Conservation (phyloP, 2,113 vertebrate species). For the Fulmarus glacialis region DNA sequence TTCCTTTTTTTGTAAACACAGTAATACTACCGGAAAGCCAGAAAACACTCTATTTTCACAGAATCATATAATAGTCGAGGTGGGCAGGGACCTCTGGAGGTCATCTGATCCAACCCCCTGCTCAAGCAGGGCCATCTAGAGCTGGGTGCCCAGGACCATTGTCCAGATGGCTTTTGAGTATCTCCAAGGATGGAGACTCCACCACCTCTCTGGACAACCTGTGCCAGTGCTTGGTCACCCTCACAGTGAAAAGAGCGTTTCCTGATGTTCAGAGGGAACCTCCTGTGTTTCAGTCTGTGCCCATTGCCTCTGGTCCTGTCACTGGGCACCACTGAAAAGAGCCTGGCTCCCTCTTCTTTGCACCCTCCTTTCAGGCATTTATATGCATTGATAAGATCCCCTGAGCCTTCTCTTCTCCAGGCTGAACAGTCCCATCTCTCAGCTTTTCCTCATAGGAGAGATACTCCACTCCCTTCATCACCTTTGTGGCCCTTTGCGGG, state of each 20-base stretch:
- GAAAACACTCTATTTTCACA: not conserved
- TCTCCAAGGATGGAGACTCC: not conserved
- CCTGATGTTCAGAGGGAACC: not conserved
- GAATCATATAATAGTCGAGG: not conserved
- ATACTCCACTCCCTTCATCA: not conserved
- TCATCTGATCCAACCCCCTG: too few relatives aligned
- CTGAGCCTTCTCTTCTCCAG: not conserved
- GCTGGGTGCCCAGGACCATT: too few relatives aligned
- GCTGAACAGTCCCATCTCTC: not conserved
- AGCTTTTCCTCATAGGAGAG: not conserved
- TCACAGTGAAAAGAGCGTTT: not conserved
- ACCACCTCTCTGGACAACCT: not conserved
- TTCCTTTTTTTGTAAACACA: not conserved
- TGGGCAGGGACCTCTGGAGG: not conserved
- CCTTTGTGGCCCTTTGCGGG: rapidly evolving
- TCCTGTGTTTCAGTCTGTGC: not conserved
- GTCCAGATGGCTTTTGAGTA: not conserved
- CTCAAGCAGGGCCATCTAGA: not conserved
- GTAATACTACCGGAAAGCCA: not conserved
- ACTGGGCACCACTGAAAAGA: not conserved
- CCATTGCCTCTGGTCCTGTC: too few relatives aligned
- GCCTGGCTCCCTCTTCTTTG: too few relatives aligned
- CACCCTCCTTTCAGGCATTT: not conserved
- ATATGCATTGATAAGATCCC: not conserved
- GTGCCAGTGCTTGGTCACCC: rapidly evolving